Percentiles rank a stretch among this genome's conserved stretches.
phyloP scores from a whole-genome alignment of 2,113 vertebrate species.

The Sylvia atricapilla region DNA sequence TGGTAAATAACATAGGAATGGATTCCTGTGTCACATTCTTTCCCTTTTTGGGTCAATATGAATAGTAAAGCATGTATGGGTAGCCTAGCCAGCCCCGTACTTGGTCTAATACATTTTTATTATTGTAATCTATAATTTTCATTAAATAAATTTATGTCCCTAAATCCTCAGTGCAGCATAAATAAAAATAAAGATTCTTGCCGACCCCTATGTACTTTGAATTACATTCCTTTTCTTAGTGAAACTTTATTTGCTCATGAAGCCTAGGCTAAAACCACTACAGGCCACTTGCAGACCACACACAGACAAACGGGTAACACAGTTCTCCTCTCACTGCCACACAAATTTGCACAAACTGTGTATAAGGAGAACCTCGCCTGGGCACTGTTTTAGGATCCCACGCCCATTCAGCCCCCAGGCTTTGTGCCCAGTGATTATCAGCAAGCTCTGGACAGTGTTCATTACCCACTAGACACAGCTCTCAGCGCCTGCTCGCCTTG shows the following conservation, averaged over 20 bases:
- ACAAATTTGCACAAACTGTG: background rate
- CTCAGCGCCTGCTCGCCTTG: background rate
- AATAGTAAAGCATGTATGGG: conserved; percentile 58
- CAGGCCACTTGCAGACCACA: background rate
- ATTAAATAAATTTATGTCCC: conserved; percentile 60
- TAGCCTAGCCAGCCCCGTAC: conserved; percentile 56
- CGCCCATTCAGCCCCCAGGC: background rate
- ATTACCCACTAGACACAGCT: background rate
- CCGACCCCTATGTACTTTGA: conserved; percentile 17
- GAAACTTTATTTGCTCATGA: background rate
- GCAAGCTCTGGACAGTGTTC: background rate
- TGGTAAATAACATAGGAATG: conserved; percentile 54
- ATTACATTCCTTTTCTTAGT: background rate
- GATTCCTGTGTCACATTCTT: conserved; percentile 58
- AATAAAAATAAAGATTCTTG: conserved; percentile 52
- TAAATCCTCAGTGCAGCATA: conserved; percentile 55
- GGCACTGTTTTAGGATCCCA: background rate
- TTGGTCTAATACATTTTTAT: conserved; percentile 31
- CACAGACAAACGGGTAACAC: background rate
- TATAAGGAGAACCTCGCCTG: background rate
- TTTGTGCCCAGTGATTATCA: background rate
- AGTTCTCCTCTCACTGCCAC: background rate
- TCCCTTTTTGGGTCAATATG: conserved; percentile 66
- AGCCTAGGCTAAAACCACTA: background rate
- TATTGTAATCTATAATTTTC: conserved; percentile 29